These are phyloP conservation scores for Alcedo quadribrachys DNA, from an alignment of 2,797 vertebrate species.

Conservation along the genomic window DNA sequence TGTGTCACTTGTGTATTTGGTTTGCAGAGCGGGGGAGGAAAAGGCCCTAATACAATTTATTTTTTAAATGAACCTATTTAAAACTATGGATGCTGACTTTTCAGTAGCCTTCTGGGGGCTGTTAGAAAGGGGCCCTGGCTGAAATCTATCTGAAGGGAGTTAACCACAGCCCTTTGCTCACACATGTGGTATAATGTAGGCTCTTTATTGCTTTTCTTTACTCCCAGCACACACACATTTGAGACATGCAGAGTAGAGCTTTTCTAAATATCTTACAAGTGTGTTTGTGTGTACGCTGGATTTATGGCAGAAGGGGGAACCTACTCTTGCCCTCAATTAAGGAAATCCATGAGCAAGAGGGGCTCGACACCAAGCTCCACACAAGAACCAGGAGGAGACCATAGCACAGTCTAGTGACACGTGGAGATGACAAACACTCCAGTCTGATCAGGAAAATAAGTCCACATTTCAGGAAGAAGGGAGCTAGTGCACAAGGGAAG, in stretches of 20 bases:
- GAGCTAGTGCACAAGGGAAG: background rate
- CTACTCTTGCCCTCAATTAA: conserved; percentile 41
- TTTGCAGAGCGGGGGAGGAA: background rate
- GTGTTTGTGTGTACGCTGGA: background rate
- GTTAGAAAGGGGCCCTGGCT: conserved; percentile 59
- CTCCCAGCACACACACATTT: background rate
- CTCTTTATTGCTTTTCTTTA: conserved; percentile 69
- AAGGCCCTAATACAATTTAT: conserved; percentile 57
- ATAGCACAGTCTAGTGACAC: background rate
- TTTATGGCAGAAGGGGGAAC: conserved; percentile 48
- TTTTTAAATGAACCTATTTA: conserved; percentile 66
- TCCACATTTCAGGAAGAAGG: background rate
- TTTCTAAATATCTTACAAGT: conserved; percentile 52
- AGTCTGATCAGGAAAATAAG: background rate
- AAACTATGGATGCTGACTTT: conserved; percentile 52
- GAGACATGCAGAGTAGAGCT: background rate
- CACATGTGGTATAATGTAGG: conserved; percentile 62
- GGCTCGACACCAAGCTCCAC: background rate
- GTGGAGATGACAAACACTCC: background rate
- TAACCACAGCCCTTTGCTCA: conserved; percentile 60
- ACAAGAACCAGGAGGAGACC: background rate
- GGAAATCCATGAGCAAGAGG: background rate
- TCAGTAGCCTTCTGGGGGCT: conserved; percentile 67
- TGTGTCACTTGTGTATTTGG: conserved; percentile 10
- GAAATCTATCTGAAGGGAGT: conserved; percentile 70